Evolutionary conservation across 2,888 invertebrate genomes (phyloP), one percentile per base, ranked within the genome.

Genomic region (Lochmaea capreae): DNA sequence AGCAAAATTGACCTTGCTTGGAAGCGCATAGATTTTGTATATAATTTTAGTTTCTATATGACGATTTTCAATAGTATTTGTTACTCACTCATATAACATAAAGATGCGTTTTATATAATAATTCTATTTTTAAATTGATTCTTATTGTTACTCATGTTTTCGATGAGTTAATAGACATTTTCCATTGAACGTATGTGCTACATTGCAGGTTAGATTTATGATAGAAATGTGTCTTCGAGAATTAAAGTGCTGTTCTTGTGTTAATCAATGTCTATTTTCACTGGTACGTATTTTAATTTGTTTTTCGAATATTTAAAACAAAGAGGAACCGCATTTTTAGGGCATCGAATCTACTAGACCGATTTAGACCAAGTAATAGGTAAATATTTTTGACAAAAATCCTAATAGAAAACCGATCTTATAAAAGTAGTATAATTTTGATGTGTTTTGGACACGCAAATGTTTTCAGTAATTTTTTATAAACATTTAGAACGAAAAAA

Each of bases 1-100:
- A 73, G 67, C 62, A 72, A 52, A 46, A 57, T 16, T 73, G 77
- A 75, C 77, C 77, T 77, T 77, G 77, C 71, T 16, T 43, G 58
- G 65, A 66, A 70, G 72, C 69, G 69, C 76, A 73, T 73, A 73
- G 12, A 11, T 63, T 66, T 74, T 66, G 46, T 69, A 73, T 63
- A 70, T 75, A 61, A 39, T 76, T 76, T 76, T 65, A 65, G 67
- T 75, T 75, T 69, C 74, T 61, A 71, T 46, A 72, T 67, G 42
- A 62, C 52, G 62, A 39, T 67, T 71, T 73, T 43, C 63, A 65
- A 54, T 58, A 66, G 57, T 74, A 65, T 65, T 63, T 66, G 73
- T 65, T 69, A 69, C 65, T 69, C 65, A 65, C 57, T 67, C 54
- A 54, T 33, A 33, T 16, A 43, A 14, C 11, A 46, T 11, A 43